Base-by-base conservation (phyloP, 2,113 vertebrate genomes). In the Narcine bancroftii region DNA sequence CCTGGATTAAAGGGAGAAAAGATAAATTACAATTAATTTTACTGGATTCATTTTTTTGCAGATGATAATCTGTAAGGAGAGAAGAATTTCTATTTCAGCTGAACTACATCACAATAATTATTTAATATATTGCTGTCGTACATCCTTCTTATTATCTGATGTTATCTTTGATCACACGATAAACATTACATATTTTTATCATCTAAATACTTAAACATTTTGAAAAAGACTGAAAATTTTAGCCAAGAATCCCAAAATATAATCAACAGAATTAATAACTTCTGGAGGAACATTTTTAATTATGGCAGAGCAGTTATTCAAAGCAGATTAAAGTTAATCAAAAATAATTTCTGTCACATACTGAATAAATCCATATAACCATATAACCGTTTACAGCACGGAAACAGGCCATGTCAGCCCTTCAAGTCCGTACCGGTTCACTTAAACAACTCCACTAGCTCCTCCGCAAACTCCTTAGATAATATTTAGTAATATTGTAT, bases 21-120 rank as follows among this genome's bases (percentile, higher is more conserved):
- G 26, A 42, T n/a, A 60, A 87, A 87, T 36, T 87, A 56, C 53
- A 33, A 53, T 45, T 91, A 63, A 91, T 53, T 91, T 91, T 45
- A 10, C 24, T 65, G 24, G 42, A 91, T 26, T n/a, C 36, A 69
- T 47, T 29, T 47, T 71, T 91, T 3, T 24, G 26, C 5, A 91
- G 65, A 2, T 6, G 6, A 47, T 71, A 69, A 69, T 91, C 71
- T 26, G 65, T 69, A 15, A 91, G 9, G 39, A 71, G 7, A 69
- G 53, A 89, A 65, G 17, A 89, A 45, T 45, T 0, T 39, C 53
- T 56, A 47, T 91, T 5, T 29, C 69, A 91, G 39, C 26, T 4
- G 89, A 69, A 91, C 13, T 10, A 69, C 11, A 91, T 9, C 29
- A 1, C 89, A 91, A 47, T 69, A 47, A 91, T 69, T 69, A 45